phyloP scores from a whole-genome alignment of 2,797 vertebrate species.

The Brotula barbata region DNA sequence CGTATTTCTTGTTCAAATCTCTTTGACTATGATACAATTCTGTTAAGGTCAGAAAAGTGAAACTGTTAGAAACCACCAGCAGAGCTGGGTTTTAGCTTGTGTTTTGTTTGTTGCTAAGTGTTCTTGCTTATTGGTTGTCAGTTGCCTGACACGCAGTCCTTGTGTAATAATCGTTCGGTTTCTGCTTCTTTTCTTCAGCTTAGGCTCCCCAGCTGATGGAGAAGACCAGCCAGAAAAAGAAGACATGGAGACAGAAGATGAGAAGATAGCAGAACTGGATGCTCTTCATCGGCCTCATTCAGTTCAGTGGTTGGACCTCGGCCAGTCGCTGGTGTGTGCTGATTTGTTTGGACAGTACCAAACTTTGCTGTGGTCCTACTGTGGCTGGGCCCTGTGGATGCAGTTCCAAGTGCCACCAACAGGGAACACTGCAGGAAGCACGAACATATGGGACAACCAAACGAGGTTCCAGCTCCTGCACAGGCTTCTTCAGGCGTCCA shows the following conservation, averaged over 20 bases:
- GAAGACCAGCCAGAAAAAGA: slow-evolving; percentile 8
- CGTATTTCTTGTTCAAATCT: too few species aligned
- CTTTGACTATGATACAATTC: too few species aligned
- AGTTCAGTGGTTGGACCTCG: slow-evolving; percentile 63
- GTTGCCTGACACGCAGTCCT: too few species aligned
- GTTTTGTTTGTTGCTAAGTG: too few species aligned
- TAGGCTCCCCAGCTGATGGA: not conserved
- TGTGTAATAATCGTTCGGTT: not conserved
- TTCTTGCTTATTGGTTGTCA: too few species aligned
- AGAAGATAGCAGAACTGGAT: not conserved
- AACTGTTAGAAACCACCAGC: too few species aligned
- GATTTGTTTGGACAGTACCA: slow-evolving; percentile 69
- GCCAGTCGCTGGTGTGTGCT: slow-evolving; percentile 48
- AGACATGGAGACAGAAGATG: slow-evolving; percentile 8
- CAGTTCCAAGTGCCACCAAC: slow-evolving; percentile 54
- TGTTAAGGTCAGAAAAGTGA: too few species aligned
- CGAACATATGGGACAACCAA: slow-evolving; percentile 67
- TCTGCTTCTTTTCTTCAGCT: slow-evolving; percentile 35
- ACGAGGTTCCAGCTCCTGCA: slow-evolving; percentile 53
- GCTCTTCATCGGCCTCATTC: slow-evolving; percentile 36
- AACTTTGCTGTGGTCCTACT: slow-evolving; percentile 63
- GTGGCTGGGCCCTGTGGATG: slow-evolving; percentile 52
- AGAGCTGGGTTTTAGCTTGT: too few species aligned
- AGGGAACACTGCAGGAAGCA: slow-evolving; percentile 40
- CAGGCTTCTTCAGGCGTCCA: slow-evolving; percentile 42